Evolutionary conservation across 2,888 invertebrate species (phyloP), one percentile per base, ranked within the genome.

Genomic region (Eupeodes luniger): DNA sequence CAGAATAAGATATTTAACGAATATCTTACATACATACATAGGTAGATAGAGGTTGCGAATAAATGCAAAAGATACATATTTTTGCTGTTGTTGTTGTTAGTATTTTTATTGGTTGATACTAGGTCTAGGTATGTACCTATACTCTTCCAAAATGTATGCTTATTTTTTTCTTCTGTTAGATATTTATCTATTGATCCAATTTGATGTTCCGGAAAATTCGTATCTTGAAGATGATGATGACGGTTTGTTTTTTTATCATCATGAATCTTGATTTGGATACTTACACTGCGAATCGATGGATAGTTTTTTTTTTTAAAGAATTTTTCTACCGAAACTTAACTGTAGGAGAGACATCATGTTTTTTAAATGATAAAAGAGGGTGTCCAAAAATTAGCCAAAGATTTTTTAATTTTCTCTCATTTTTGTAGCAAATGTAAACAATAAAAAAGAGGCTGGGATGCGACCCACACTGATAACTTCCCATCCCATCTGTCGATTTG

Each of bases 181-280:
- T 82, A 70, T 79, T 49, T 77, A 80, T 84, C 74, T 74, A 77
- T 80, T 80, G 80, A 87, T 84, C 87, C 80, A 81, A 77, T 87
- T 87, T 80, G 67, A 84, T 87, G 76, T 77, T 84, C 77, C 62
- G 77, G 67, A 72, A 87, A 66, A 80, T 81, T 81, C 62, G 70
- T 83, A 75, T 83, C 78, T 82, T 70, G 53, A 36, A 55, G 57
- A 69, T 76, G 64, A 19, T 64, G 64, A 47, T 47, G 64, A 64
- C 44, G 51, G 27, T 69, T 27, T 6, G 27, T 53, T 55, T 27
- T 34, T 47, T 57, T 55, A 57, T 57, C 34, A 44, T 70, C 44
- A 40, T 44, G 27, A 57, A 44, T 47, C 44, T 47, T 66, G 66
- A 49, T 47, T 10, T 1, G 19, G 19, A 72, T 27, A 19, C 40